phyloP scores from a whole-genome alignment of 2,797 vertebrate genomes.

The Brachyalestes nurse region DNA sequence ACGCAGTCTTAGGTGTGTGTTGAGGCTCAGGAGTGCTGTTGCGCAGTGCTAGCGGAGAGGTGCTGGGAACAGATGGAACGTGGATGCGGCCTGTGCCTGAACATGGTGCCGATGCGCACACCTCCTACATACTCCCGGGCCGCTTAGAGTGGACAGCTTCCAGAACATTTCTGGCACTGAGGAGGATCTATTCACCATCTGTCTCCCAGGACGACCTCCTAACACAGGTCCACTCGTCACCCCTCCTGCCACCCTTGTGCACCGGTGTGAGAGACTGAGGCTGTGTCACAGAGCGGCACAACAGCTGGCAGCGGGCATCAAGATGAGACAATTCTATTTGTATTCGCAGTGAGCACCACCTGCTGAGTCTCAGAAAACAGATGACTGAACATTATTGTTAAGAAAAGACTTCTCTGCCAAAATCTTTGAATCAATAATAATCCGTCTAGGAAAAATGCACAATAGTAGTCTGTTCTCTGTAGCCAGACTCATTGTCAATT shows the following conservation, averaged over 20 bases:
- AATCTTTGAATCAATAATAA: slow-evolving; percentile 55
- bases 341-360: slow-evolving; percentile 56
- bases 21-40: slow-evolving; percentile 9
- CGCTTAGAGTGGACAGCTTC: slow-evolving; percentile 64
- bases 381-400: slow-evolving; percentile 53
- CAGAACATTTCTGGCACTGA: slow-evolving; percentile 65
- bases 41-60: slow-evolving; percentile 45
- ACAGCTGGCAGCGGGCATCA: slow-evolving; percentile 26
- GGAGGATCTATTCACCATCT: slow-evolving; percentile 66
- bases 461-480: background rate
- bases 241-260: slow-evolving; percentile 38
- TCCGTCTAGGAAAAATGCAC: background rate
- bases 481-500: background rate
- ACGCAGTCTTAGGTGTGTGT: slow-evolving; percentile 1
- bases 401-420: slow-evolving; percentile 43
- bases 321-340: slow-evolving; percentile 56
- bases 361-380: slow-evolving; percentile 58
- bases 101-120: slow-evolving; percentile 64
- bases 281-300: slow-evolving; percentile 45
- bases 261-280: slow-evolving; percentile 40
- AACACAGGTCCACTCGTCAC: slow-evolving; percentile 47
- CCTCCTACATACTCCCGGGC: slow-evolving; percentile 67
- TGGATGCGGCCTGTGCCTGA: slow-evolving; percentile 66
- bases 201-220: slow-evolving; percentile 67
- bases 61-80: slow-evolving; percentile 67